Evolutionary conservation across 2,888 invertebrate genomes (phyloP).

Genomic region (Punctoribates punctum): DNA sequence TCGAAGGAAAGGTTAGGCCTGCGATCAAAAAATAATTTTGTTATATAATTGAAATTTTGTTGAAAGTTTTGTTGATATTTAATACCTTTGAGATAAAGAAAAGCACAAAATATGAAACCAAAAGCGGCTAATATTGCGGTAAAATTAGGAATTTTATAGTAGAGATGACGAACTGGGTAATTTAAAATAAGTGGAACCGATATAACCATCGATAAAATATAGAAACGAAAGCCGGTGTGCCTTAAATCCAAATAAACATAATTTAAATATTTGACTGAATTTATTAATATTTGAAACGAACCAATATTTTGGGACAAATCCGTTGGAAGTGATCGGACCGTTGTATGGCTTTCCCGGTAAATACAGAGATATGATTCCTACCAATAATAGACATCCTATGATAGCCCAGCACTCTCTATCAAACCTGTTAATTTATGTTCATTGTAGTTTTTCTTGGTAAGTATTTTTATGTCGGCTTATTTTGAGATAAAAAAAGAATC

Average conservation of each 20-base stretch:
- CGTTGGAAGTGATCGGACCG: slow-evolving; percentile 58
- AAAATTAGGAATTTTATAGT: slow-evolving; percentile 30
- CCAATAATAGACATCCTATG: slow-evolving; percentile 51
- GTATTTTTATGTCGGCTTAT: no score
- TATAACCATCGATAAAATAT: slow-evolving; percentile 36
- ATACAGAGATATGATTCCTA: slow-evolving; percentile 56
- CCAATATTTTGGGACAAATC: slow-evolving; percentile 56
- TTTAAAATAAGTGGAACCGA: slow-evolving; percentile 6
- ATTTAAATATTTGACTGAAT: not conserved
- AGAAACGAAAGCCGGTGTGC: slow-evolving; percentile 56
- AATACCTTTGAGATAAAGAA: slow-evolving; percentile 48
- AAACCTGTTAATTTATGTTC: slow-evolving; percentile 4
- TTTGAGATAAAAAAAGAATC: no score
- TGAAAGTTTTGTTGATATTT: not conserved
- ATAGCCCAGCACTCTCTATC: slow-evolving; percentile 45
- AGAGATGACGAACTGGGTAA: slow-evolving; percentile 27
- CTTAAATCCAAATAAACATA: not conserved
- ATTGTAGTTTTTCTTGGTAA: not conserved
- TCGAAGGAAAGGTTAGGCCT: slow-evolving; percentile 51
- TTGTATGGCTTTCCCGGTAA: slow-evolving; percentile 53
- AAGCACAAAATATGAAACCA: slow-evolving; percentile 40
- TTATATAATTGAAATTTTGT: not conserved
- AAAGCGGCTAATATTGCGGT: slow-evolving; percentile 37
- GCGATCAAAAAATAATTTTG: not conserved
- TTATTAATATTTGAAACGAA: not conserved